Evolutionary conservation across 2,113 vertebrate species (phyloP).

Genomic region (Eublepharis macularius): DNA sequence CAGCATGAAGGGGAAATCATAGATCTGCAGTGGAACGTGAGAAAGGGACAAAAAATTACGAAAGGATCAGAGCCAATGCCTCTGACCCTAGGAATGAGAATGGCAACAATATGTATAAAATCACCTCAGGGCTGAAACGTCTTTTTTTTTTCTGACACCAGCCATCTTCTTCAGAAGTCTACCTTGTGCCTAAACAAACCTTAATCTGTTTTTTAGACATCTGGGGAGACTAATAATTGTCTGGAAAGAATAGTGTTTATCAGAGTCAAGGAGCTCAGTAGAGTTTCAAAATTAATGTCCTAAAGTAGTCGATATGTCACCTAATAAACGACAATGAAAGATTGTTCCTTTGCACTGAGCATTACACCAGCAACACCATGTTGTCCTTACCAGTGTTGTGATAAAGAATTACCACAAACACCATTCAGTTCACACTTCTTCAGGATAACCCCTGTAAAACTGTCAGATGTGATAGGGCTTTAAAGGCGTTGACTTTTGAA

Average conservation of each 20-base stretch:
- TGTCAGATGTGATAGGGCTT: slow-evolving; percentile 18
- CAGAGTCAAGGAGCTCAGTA: slow-evolving; percentile 25
- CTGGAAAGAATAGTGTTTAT: slow-evolving; percentile 3
- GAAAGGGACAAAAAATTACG: background rate
- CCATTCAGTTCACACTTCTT: slow-evolving; percentile 43
- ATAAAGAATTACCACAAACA: slow-evolving; percentile 48
- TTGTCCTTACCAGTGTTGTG: slow-evolving; percentile 51
- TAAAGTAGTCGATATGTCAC: slow-evolving; percentile 14
- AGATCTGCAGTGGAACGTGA: background rate
- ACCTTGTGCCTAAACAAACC: background rate
- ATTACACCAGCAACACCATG: slow-evolving; percentile 42
- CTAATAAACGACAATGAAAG: slow-evolving; percentile 27
- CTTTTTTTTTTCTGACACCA: background rate
- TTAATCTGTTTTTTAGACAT: background rate
- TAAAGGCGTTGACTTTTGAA: slow-evolving; percentile 16
- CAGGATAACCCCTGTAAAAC: slow-evolving; percentile 51
- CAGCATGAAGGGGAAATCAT: background rate
- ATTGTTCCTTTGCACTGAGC: slow-evolving; percentile 1
- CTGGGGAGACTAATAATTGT: background rate
- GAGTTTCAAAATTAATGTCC: slow-evolving; percentile 50
- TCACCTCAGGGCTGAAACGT: background rate
- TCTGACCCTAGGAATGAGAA: background rate
- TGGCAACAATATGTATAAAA: background rate
- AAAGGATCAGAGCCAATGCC: background rate
- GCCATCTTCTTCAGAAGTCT: background rate